Base-by-base conservation (phyloP, 2,797 vertebrate genomes). In the Coccyzus lansbergi region DNA sequence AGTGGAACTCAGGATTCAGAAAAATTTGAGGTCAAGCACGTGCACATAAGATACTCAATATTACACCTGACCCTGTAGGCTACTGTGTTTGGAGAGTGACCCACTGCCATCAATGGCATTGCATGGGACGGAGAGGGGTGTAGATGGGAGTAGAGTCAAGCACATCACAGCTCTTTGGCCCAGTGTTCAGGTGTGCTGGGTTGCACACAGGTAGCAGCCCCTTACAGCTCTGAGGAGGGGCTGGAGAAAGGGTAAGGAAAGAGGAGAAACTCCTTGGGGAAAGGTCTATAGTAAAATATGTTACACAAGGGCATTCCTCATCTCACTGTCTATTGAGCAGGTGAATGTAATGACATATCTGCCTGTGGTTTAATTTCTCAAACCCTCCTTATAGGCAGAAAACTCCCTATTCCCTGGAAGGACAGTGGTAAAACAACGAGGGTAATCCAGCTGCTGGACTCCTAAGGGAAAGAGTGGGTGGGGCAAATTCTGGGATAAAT, bases 61-160 rank as follows among this genome's bases (percentile, higher is more conserved):
- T 17, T 52, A 75, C 33, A 82, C 2, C 29, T 2, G 10, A 5
- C 4, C 14, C 48, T 28, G 33, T 75, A 88, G 76, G 40, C 10
- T 56, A 31, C 4, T 25, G 22, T 62, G 24, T 62, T 67, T 28
- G 33, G 25, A 67, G 22, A 29, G 31, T n/a, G 53, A 70, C 6
- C 10, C 33, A 4, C 13, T 42, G 46, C 26, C 16, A 9, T 53
- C 49, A 51, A 5, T 4, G 9, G 33, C 0, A 1, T 13, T 44
- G 12, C 0, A 0, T 15, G 34, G 38, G 18, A 31, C 44, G 42
- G 28, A 62, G 28, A 2, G 1, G 15, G 28, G 12, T 40, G 31
- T 25, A 34, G 53, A 42, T 34, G 58, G n/a, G 33, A 70, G 29
- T 34, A 89, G 40, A 86, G 55, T 15, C n/a, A 49, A 58, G 9